Conservation (phyloP, 2,113 vertebrate genomes). For the Beaufortia kweichowensis region DNA sequence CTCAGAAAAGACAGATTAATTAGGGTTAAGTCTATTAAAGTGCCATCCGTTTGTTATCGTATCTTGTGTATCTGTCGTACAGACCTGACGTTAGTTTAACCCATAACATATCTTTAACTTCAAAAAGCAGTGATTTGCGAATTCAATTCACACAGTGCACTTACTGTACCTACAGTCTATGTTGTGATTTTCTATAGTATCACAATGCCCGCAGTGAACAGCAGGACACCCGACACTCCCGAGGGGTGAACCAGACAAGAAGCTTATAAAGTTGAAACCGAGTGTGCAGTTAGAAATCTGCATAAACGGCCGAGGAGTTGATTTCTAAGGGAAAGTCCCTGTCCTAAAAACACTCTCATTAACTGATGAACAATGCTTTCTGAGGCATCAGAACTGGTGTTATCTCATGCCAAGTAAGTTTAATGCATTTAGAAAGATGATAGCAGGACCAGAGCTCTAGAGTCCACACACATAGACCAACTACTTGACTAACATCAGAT, state of each 20-base stretch:
- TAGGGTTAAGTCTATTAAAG: background rate
- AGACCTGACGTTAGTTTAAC: background rate
- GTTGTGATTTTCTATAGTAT: constrained; percentile 8
- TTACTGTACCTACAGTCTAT: background rate
- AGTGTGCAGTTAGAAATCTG: constrained; percentile 12
- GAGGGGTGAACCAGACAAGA: constrained; percentile 44
- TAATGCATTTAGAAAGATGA: constrained; percentile 30
- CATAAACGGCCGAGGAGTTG: constrained; percentile 36
- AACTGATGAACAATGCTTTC: constrained; percentile 31
- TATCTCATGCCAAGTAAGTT: constrained; percentile 24
- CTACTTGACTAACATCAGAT: too few species aligned
- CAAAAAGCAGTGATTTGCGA: background rate
- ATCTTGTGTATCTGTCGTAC: background rate
- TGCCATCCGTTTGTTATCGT: constrained; percentile 3
- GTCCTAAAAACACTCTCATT: constrained; percentile 16
- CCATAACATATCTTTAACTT: too few species aligned
- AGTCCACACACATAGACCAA: too few species aligned
- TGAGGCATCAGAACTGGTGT: constrained; percentile 15
- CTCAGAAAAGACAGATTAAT: background rate
- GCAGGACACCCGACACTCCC: constrained; percentile 46
- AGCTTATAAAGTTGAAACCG: constrained; percentile 31
- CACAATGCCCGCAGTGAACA: constrained; percentile 18
- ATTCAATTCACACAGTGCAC: constrained; percentile 5
- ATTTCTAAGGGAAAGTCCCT: constrained; percentile 27
- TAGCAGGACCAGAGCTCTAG: constrained; percentile 19